Base-by-base conservation (phyloP, 1,140 invertebrate species). In the Theocolax elegans region DNA sequence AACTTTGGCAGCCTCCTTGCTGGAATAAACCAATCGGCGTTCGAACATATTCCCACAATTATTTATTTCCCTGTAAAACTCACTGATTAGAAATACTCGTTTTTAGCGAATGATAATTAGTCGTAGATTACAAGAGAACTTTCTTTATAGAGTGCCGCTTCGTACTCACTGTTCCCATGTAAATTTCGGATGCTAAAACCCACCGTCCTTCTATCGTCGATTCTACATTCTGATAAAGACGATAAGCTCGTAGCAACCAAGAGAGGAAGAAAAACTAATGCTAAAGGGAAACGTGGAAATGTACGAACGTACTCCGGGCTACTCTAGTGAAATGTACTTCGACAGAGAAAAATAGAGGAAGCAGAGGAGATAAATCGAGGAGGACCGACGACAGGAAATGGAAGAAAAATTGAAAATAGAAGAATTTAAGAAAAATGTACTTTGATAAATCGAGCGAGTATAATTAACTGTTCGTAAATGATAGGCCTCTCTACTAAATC, bases 371-470 rank as follows among this genome's bases (percentile, higher is more conserved):
- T 62, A 46, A 48, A 46, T 62, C 42, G 15, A 38, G 23, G 35
- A 35, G 9, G 6, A 60, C 13, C 2, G 29, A 9, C 49, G 44
- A 48, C 10, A 51, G 60, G n/a, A 62, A 62, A 48, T 19, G 10
- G 9, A 71, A 60, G 31, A 35, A 72, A 66, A 62, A 74, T 17
- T n/a, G 17, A 63, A 46, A n/a, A 66, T 29, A 25, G 19, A 54
- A 51, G n/a, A 21, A 10, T 48, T 23, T 21, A 13, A 7, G 19
- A 51, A 48, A 48, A 19, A 12, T 15, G 46, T 48, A 51, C n/a
- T n/a, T n/a, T n/a, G n/a, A n/a, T n/a, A n/a, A n/a, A n/a, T n/a
- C n/a, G n/a, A n/a, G n/a, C n/a, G n/a, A n/a, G n/a, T n/a, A n/a
- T n/a, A n/a, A n/a, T n/a, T n/a, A n/a, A n/a, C n/a, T n/a, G n/a